A percentile compares a stretch with the other conserved stretches of the same genome.
These are phyloP conservation scores for Poeciliopsis retropinna DNA, from an alignment of 2,113 vertebrate genomes.

Conservation along the genomic window DNA sequence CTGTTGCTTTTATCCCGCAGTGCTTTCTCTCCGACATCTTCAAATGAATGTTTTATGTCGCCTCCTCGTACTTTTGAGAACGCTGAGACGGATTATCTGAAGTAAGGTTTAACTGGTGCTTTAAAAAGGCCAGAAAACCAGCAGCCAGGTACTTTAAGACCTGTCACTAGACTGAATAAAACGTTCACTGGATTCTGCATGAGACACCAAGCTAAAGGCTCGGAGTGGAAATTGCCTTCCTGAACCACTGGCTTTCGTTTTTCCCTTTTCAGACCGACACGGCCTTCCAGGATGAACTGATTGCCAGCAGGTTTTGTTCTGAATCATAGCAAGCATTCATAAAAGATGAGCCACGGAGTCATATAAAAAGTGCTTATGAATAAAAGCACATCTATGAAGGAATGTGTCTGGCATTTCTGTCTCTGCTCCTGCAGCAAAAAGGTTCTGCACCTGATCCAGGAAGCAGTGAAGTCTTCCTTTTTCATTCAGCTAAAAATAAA, in stretches of 20 bases:
- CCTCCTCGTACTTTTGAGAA: no score
- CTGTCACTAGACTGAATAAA: slow-evolving; percentile 8
- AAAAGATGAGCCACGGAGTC: slow-evolving; percentile 47
- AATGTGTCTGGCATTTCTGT: not conserved
- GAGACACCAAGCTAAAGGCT: slow-evolving; percentile 8
- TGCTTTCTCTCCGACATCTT: no score
- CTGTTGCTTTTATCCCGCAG: no score
- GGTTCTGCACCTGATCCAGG: not conserved
- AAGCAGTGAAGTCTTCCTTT: not conserved
- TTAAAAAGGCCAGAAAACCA: slow-evolving; percentile 12
- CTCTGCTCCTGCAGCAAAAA: not conserved
- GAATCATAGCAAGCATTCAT: slow-evolving; percentile 34
- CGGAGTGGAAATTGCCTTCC: slow-evolving; percentile 4
- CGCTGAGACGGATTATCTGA: not conserved
- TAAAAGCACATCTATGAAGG: slow-evolving; percentile 7
- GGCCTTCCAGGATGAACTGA: slow-evolving; percentile 16
- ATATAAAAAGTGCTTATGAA: slow-evolving; percentile 29
- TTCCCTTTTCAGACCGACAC: slow-evolving; percentile 14
- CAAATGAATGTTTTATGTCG: no score
- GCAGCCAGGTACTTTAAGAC: not conserved
- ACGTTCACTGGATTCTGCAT: slow-evolving; percentile 24
- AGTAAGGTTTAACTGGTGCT: slow-evolving; percentile 8
- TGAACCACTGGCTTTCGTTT: slow-evolving; percentile 18
- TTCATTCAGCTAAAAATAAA: not conserved
- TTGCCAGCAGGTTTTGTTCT: slow-evolving; percentile 8